A percentile compares a stretch with the other conserved stretches of the same genome.
phyloP scores from a whole-genome alignment of 1,140 invertebrate species.

The Drosophila arizonae region DNA sequence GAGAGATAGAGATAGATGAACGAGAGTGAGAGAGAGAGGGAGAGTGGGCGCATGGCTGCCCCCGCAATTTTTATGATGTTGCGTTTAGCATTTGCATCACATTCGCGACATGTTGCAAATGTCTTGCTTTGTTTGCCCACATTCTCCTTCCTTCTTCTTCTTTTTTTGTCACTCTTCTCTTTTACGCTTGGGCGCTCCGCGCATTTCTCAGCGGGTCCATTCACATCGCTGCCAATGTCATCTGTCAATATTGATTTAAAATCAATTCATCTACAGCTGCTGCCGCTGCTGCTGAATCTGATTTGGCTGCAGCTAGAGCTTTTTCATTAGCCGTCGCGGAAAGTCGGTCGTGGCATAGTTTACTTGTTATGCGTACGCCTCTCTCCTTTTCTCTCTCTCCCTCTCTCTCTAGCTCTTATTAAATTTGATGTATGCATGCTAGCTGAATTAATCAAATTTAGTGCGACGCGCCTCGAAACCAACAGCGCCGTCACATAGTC shows the following conservation, averaged over 20 bases:
- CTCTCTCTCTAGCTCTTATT: conserved; percentile 12
- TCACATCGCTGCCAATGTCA: conserved; percentile 53
- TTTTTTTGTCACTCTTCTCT: not conserved
- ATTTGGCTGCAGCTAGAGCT: conserved; percentile 71
- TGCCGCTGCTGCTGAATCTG: conserved; percentile 50
- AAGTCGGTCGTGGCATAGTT: conserved; percentile 7
- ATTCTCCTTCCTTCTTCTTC: conserved; percentile 1
- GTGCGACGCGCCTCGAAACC: conserved; percentile 57
- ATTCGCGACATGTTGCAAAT: conserved; percentile 49
- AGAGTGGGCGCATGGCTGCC: not conserved
- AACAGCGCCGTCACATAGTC: not conserved
- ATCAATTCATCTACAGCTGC: conserved; percentile 78
- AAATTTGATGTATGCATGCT: conserved; percentile 42
- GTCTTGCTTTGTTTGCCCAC: not conserved
- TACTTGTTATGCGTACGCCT: not conserved
- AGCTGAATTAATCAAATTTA: conserved; percentile 73
- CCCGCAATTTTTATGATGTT: conserved; percentile 52
- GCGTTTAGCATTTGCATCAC: conserved; percentile 32
- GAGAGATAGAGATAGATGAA: not conserved
- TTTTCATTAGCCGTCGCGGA: conserved; percentile 61
- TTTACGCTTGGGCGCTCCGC: conserved; percentile 13
- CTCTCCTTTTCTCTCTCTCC: not conserved
- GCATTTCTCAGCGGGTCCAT: conserved; percentile 1
- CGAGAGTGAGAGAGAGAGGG: not conserved
- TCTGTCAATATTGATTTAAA: conserved; percentile 80